Base-by-base conservation (phyloP, 2,113 vertebrate species). In the Phasianus colchicus region DNA sequence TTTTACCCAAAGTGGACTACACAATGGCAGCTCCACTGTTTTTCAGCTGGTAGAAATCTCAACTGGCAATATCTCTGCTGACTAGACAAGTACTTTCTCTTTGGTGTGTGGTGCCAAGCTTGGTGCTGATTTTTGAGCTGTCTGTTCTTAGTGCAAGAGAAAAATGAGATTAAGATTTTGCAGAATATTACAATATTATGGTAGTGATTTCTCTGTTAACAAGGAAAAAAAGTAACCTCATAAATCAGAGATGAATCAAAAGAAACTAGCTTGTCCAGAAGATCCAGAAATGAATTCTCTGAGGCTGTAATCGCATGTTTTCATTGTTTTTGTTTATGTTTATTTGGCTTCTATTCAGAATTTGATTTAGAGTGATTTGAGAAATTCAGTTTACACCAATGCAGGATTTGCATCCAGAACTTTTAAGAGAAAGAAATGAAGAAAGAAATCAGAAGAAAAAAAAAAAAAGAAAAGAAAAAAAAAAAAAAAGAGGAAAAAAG, bases 81-180 rank as follows among this genome's bases (percentile, higher is more conserved):
- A 77, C 76, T 85, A 63, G 82, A 5, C 55, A 60, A 40, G 36
- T 76, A 30, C 54, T 86, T 80, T 79, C 27, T 52, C 45, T 81
- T 77, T 3, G 4, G 11, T 71, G 6, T 54, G 30, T 34, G 21
- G 13, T 88, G 47, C 86, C 70, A 90, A 88, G 38, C 25, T 3
- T 92, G 22, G 8, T 67, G 47, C 61, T 90, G 71, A 19, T 42
- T 71, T 81, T 67, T 64, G 32, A 42, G 10, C 71, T 89, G 80
- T 67, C 69, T 88, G 60, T 80, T 42, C 38, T 74, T 83, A 58
- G 16, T 81, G 30, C 25, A 84, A 19, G 17, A 78, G 2, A 1
- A 18, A 90, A 95, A 92, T 66, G 7, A 93, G 21, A 78, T 78
- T 74, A 67, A 79, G 47, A 54, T 89, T 90, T 93, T 69, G 55